A percentile compares a stretch with the other conserved stretches of the same genome.
Conservation (phyloP, 2,888 invertebrate species). For the Heteropelma amictum region DNA sequence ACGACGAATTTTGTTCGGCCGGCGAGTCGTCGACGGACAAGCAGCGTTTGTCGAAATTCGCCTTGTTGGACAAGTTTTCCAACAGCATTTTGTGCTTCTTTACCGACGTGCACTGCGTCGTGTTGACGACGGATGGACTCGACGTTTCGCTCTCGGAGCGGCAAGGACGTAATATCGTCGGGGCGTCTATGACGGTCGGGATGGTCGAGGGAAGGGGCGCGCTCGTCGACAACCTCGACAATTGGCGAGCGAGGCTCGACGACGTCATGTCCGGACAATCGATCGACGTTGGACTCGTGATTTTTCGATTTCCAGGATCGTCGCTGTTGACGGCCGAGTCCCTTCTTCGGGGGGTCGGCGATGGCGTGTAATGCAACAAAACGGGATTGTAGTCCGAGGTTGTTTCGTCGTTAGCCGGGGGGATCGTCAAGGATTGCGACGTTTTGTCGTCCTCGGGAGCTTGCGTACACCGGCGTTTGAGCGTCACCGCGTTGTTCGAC, state of each 20-base stretch:
- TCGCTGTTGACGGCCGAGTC: slow-evolving; percentile 61
- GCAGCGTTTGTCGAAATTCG: slow-evolving; percentile 70
- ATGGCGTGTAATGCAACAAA: slow-evolving; percentile 73
- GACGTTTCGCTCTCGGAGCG: slow-evolving; percentile 76
- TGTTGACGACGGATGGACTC: slow-evolving; percentile 77
- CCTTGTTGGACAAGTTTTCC: slow-evolving; percentile 78
- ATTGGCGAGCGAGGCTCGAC: slow-evolving; percentile 54
- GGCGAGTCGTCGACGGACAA: slow-evolving; percentile 76
- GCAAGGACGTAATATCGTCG: slow-evolving; percentile 70
- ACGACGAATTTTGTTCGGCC: slow-evolving; percentile 51
- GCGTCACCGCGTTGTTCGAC: slow-evolving; percentile 75
- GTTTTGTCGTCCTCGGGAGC: slow-evolving; percentile 67
- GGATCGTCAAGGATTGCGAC: background rate
- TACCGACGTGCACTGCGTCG: slow-evolving; percentile 79
- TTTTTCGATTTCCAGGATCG: slow-evolving; percentile 15
- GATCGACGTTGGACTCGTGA: slow-evolving; percentile 25
- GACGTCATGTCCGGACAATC: slow-evolving; percentile 59
- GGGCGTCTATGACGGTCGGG: slow-evolving; percentile 75
- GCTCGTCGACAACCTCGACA: slow-evolving; percentile 76
- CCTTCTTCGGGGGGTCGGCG: slow-evolving; percentile 70
- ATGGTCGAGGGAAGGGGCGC: slow-evolving; percentile 74
- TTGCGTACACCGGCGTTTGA: slow-evolving; percentile 74
- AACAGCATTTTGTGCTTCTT: slow-evolving; percentile 80
- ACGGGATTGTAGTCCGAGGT: slow-evolving; percentile 72
- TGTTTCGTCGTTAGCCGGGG: slow-evolving; percentile 63